These are phyloP conservation scores for Bovichtus diacanthus DNA, from an alignment of 2,797 vertebrate species.

Conservation along the genomic window DNA sequence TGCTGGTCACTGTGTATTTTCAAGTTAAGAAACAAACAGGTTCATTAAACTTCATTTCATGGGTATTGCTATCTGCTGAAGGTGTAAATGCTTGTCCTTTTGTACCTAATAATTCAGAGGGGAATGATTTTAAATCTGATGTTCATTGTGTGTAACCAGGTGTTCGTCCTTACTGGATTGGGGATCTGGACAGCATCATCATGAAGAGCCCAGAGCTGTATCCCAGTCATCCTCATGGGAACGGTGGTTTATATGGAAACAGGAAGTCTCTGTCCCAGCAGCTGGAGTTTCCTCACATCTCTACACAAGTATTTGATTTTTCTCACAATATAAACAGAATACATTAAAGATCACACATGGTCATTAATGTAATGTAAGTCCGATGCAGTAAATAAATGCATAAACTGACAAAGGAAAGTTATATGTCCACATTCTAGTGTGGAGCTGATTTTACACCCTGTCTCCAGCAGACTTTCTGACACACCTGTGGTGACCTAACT, in stretches of 20 bases:
- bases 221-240: constrained; percentile 51
- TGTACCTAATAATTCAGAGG: background rate
- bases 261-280: constrained; percentile 94
- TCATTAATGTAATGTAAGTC: background rate
- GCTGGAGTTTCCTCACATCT: constrained; percentile 85
- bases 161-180: constrained; percentile 87
- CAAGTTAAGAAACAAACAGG: background rate
- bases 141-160: constrained; percentile 74
- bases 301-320: constrained; percentile 73
- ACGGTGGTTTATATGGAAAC: constrained; percentile 83
- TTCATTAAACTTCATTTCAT: background rate
- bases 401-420: background rate
- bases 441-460: background rate
- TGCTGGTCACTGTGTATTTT: background rate
- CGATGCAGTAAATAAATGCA: background rate
- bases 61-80: background rate
- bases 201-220: constrained; percentile 74
- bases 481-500: background rate
- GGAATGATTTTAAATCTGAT: background rate
- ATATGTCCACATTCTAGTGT: background rate
- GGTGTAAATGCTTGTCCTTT: background rate
- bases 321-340: background rate
- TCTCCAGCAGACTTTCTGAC: background rate
- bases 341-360: background rate
- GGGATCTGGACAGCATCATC: constrained; percentile 78